These are phyloP conservation scores for Drosophila algonquin DNA, from an alignment of 2,888 invertebrate genomes.

Conservation along the genomic window DNA sequence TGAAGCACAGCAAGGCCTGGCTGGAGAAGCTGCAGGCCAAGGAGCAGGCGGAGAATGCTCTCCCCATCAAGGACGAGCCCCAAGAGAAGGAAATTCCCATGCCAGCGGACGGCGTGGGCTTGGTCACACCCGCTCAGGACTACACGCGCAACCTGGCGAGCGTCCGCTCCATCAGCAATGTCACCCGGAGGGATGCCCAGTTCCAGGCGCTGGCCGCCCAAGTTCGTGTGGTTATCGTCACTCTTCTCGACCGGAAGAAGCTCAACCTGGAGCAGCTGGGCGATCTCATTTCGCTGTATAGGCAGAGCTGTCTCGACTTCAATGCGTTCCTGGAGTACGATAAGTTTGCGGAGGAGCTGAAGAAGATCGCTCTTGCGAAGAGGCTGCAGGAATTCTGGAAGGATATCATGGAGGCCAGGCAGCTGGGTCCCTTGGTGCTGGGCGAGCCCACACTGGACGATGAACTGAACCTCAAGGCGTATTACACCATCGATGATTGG, in stretches of 20 bases:
- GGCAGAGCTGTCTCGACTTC: slow-evolving; percentile 72
- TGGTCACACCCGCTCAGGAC: slow-evolving; percentile 87
- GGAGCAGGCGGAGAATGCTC: slow-evolving; percentile 31
- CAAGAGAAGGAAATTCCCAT: slow-evolving; percentile 24
- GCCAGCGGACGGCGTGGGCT: slow-evolving; percentile 85
- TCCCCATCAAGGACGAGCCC: slow-evolving; percentile 43
- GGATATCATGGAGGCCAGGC: slow-evolving; percentile 68
- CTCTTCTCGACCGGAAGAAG: slow-evolving; percentile 72
- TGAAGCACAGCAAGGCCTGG: slow-evolving; percentile 82
- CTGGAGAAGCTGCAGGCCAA: slow-evolving; percentile 50
- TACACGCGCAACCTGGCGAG: slow-evolving; percentile 85
- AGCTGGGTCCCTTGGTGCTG: slow-evolving; percentile 77
- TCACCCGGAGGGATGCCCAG: slow-evolving; percentile 69
- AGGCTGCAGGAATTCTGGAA: slow-evolving; percentile 78
- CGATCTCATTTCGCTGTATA: slow-evolving; percentile 72
- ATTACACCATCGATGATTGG: slow-evolving; percentile 59
- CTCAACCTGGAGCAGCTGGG: slow-evolving; percentile 70
- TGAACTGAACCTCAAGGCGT: slow-evolving; percentile 62
- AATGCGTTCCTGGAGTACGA: slow-evolving; percentile 79
- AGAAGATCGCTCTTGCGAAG: slow-evolving; percentile 50
- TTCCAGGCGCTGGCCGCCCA: slow-evolving; percentile 77
- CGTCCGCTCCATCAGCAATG: slow-evolving; percentile 62
- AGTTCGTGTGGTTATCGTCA: slow-evolving; percentile 76
- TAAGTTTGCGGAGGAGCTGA: slow-evolving; percentile 77
- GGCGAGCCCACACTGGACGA: slow-evolving; percentile 74